Conservation (phyloP, 2,888 invertebrate species). For the Torymus texanus region DNA sequence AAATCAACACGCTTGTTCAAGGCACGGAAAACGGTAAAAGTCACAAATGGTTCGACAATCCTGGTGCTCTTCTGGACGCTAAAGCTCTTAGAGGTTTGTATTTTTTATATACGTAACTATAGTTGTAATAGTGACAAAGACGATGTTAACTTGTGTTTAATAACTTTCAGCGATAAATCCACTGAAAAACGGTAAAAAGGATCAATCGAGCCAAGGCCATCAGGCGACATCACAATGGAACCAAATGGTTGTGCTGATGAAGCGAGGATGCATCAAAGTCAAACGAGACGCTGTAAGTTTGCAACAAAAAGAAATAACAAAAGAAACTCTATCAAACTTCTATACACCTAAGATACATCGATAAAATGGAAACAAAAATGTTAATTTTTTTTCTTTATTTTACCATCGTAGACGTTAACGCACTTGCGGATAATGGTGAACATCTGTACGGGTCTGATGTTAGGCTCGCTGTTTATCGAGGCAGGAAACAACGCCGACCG, state of each 20-base stretch:
- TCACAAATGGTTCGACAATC: constrained; percentile 82
- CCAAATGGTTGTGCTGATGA: constrained; percentile 83
- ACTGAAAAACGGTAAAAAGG: constrained; percentile 46
- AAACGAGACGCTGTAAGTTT: constrained; percentile 83
- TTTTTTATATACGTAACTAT: too few species aligned
- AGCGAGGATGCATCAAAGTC: constrained; percentile 84
- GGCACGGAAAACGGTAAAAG: constrained; percentile 84
- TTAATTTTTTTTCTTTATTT: too few species aligned
- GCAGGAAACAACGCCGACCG: constrained; percentile 86
- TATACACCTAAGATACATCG: too few species aligned
- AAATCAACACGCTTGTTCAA: constrained; percentile 79
- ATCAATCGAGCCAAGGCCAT: constrained; percentile 64
- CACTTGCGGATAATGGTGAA: constrained; percentile 86
- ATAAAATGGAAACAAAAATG: too few species aligned
- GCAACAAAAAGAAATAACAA: too few species aligned
- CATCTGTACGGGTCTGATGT: constrained; percentile 84
- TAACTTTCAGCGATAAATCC: constrained; percentile 62
- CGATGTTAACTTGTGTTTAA: neutral
- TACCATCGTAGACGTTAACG: constrained; percentile 81
- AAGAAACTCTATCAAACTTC: too few species aligned
- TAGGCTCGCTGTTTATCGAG: constrained; percentile 85
- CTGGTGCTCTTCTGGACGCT: constrained; percentile 77
- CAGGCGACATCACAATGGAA: constrained; percentile 84
- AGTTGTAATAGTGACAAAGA: too few species aligned
- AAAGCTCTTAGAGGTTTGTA: constrained; percentile 77